Percentiles rank a stretch among this genome's conserved stretches.
Evolutionary conservation across 2,113 vertebrate species (phyloP).

Genomic region (Melanerpes aurifrons): DNA sequence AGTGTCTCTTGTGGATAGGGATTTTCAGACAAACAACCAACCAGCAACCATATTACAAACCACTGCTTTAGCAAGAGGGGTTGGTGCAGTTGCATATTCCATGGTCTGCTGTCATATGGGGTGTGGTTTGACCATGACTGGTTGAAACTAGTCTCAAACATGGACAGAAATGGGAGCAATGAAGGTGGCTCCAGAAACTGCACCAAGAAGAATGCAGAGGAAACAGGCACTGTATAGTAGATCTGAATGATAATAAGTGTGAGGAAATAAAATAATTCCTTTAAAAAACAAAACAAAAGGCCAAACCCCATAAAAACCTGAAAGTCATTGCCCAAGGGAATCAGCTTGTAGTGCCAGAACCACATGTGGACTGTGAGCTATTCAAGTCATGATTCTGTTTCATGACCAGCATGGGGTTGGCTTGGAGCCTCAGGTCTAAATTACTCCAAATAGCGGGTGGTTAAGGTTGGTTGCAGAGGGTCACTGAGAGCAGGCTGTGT

Average conservation of each 20-base stretch:
- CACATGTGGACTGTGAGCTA: conserved; percentile 12
- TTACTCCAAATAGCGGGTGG: neutral
- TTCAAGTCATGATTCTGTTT: conserved; percentile 29
- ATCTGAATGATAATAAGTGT: conserved; percentile 12
- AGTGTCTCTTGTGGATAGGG: conserved; percentile 38
- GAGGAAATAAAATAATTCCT: conserved; percentile 24
- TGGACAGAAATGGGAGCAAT: neutral
- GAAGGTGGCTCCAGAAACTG: conserved; percentile 34
- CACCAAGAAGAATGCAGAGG: neutral
- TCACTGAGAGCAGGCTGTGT: conserved; percentile 3
- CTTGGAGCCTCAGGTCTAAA: neutral
- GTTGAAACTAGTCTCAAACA: conserved; percentile 30
- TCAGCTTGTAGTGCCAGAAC: neutral
- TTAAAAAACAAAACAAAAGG: neutral
- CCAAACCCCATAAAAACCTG: conserved; percentile 9
- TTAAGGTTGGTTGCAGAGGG: neutral
- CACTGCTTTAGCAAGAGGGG: conserved; percentile 34
- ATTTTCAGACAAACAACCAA: conserved; percentile 50
- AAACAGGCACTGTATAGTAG: neutral
- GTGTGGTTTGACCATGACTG: conserved; percentile 48
- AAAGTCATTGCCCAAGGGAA: conserved; percentile 19
- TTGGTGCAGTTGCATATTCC: conserved; percentile 33
- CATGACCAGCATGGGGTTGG: neutral
- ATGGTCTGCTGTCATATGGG: conserved; percentile 20
- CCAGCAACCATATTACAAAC: conserved; percentile 44